Conservation (phyloP, 2,797 vertebrate genomes). For the Setipinna tenuifilis region DNA sequence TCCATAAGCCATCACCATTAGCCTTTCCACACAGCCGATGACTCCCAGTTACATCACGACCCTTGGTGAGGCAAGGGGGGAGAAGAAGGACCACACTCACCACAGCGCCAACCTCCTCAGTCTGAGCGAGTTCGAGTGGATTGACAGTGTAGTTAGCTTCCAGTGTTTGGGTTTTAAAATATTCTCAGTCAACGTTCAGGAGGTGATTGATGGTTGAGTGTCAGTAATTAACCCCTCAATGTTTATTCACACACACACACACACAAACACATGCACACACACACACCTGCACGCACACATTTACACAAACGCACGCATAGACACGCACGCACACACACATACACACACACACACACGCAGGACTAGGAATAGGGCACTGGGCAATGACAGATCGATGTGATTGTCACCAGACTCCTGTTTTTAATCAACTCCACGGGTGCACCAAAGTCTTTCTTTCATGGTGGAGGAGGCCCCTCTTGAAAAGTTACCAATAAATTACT, state of each 20-base stretch:
- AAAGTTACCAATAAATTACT: conserved; percentile 75
- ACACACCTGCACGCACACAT: conserved; percentile 28
- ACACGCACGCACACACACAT: conserved; percentile 36
- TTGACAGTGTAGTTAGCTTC: neutral
- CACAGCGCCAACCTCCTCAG: neutral
- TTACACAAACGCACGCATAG: neutral
- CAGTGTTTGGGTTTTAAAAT: conserved; percentile 18
- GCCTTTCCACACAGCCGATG: conserved; percentile 1
- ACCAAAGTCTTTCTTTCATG: conserved; percentile 39
- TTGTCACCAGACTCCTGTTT: conserved; percentile 71
- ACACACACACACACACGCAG: conserved; percentile 47
- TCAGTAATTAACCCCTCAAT: conserved; percentile 2
- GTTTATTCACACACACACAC: neutral
- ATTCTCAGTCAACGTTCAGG: neutral
- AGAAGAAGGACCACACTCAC: neutral
- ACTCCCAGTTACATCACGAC: conserved; percentile 22
- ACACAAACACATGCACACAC: conserved; percentile 29
- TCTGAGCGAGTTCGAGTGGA: neutral
- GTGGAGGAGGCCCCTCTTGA: conserved; percentile 43
- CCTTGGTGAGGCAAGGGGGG: neutral
- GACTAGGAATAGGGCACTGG: conserved; percentile 58
- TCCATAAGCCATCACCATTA: neutral
- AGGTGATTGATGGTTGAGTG: neutral
- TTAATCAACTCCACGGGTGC: conserved; percentile 77
- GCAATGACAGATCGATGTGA: conserved; percentile 61